phyloP scores from a whole-genome alignment of 2,888 invertebrate genomes.

The Agrilus mali region DNA sequence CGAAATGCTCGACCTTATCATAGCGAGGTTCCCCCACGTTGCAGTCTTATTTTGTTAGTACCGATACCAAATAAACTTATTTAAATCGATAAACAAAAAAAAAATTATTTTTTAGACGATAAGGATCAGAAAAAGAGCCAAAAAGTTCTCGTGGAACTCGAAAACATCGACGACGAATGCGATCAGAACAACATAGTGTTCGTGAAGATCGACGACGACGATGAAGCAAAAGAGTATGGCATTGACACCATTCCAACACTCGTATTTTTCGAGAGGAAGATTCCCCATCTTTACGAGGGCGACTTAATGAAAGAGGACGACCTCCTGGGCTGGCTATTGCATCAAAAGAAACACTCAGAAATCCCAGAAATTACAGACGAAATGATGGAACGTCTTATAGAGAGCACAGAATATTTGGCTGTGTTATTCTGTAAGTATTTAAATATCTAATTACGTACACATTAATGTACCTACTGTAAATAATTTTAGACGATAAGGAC shows the following conservation, averaged over 20 bases:
- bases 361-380: constrained; percentile 88
- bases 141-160: constrained; percentile 69
- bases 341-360: constrained; percentile 81
- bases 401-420: constrained; percentile 66
- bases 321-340: constrained; percentile 77
- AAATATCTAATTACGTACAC: too few species aligned
- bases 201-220: constrained; percentile 80
- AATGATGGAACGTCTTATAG: constrained; percentile 84
- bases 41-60: constrained; percentile 85
- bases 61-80: not conserved
- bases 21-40: constrained; percentile 77
- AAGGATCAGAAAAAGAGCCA: constrained; percentile 85
- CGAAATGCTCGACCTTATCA: constrained; percentile 84
- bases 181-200: constrained; percentile 86
- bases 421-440: constrained; percentile 89
- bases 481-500: constrained; percentile 74
- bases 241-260: constrained; percentile 73
- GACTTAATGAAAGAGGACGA: constrained; percentile 81
- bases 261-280: constrained; percentile 55
- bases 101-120: constrained; percentile 53
- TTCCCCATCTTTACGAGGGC: constrained; percentile 50
- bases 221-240: constrained; percentile 81
- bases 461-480: too few species aligned
- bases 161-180: constrained; percentile 89
- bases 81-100: constrained; percentile 5